Evolutionary conservation across 2,888 invertebrate genomes (phyloP), one percentile per base, ranked within the genome.

Genomic region (Plemyria rubiginata): DNA sequence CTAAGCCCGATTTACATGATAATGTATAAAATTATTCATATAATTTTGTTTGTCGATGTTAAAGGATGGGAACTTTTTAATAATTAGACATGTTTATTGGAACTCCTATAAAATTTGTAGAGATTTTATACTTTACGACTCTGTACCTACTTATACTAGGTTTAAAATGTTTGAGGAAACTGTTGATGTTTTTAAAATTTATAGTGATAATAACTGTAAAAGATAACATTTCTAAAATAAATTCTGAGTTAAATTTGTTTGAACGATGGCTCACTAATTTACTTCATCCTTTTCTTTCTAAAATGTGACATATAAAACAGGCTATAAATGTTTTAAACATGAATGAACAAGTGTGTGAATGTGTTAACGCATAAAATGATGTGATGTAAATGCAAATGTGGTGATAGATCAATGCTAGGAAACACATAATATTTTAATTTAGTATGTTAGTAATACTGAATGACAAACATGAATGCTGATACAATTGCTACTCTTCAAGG

Each of bases 1-100:
- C 90, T 91, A 84, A 86, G 79, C 64, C 41, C 71, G 66, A 88
- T 89, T 90, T 85, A 84, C 85, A 89, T 90, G 76, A 85, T 87
- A 89, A 88, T 87, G 73, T 72, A 55, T 46, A 67, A 70, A 77
- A 82, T 84, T 85, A 85, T 84, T 84, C 77, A 84, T 78, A 84
- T 78, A 72, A 75, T 73, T 76, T 66, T 77, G 70, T 79, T 76
- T 78, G 65, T 76, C 67, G 71, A 70, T 70, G 67, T 74, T 61
- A 77, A 78, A 80, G 68, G 76, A 71, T 75, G 66, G 65, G 74
- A 74, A 74, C 69, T 66, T 74, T 78, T 77, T 77, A 69, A 60
- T 62, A 71, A 50, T 54, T 49, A 48, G 22, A 32, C 43, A 36
- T 11, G 13, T 57, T 70, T 72, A 66, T 73, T 66, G 70, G 62